Evolutionary conservation across 2,113 vertebrate genomes (phyloP), one percentile per base, ranked within the genome.

Genomic region (Columba janthina): DNA sequence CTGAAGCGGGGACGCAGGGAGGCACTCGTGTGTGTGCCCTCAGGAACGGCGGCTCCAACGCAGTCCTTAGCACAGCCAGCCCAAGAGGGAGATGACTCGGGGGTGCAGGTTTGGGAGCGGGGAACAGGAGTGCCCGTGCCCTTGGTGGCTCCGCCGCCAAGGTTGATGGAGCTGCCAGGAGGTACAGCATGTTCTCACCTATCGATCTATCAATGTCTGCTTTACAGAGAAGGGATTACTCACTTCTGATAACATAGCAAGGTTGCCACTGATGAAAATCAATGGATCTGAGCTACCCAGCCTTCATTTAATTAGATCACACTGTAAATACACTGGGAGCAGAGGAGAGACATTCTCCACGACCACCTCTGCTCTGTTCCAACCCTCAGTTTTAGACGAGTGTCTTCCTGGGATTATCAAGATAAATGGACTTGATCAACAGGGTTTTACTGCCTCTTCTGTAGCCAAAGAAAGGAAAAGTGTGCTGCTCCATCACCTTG

Each of bases 201-300:
- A 97, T 97, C 96, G 97, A 97, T 97, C 96, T 94, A 96, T 97
- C 95, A 96, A 95, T 76, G 95, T 95, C 96, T 93, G 94, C 92
- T 96, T 94, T 92, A 91, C 93, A 93, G 94, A 94, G 86, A 73
- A 79, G 88, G 95, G 96, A 97, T 97, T 97, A 94, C 96, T 97
- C 96, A 90, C 94, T 94, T 96, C 94, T 97, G 96, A 97, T 97
- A 97, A 95, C 94, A 58, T 67, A 94, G 95, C 97, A 96, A 97
- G 96, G 96, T 96, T 96, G 88, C 94, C 73, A 92, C 88, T 96
- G 96, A 96, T 95, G 95, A 97, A 97, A 97, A 97, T 97, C 95
- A 97, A 97, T 97, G 96, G 91, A 57, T 88, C 88, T 61, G 65
- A 90, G 48, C 58, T 88, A 25, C n/a, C 90, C 65, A 75, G 86